phyloP scores from a whole-genome alignment of 1,140 invertebrate genomes.

The Dysdera silvatica region DNA sequence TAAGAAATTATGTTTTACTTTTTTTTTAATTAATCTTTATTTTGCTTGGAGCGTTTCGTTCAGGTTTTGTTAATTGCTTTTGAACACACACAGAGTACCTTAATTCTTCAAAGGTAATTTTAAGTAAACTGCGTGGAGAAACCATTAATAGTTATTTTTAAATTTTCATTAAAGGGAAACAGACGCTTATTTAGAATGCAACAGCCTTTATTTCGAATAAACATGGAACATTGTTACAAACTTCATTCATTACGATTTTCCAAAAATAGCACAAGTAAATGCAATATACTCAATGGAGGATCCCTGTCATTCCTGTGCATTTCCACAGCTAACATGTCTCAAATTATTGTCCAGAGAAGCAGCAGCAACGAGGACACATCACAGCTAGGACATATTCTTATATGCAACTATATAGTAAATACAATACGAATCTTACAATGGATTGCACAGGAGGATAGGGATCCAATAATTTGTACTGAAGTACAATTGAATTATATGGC shows the following conservation, averaged over 20 bases:
- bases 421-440: no score
- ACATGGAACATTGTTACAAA: conserved; percentile 33
- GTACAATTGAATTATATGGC: conserved; percentile 27
- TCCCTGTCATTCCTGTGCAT: neutral
- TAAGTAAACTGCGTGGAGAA: no score
- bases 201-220: conserved; percentile 34
- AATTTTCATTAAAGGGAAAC: neutral
- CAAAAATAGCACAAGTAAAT: conserved; percentile 34
- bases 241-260: conserved; percentile 28
- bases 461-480: conserved; percentile 30
- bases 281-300: conserved; percentile 4
- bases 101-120: no score
- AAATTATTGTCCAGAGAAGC: conserved; percentile 12
- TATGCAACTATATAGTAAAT: no score
- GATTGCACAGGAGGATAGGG: conserved; percentile 21
- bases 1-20: no score
- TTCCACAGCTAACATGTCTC: neutral
- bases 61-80: no score
- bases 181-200: conserved; percentile 19
- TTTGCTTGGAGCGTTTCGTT: no score
- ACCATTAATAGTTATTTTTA: no score
- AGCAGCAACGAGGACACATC: conserved; percentile 19
- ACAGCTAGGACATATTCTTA: conserved; percentile 14
- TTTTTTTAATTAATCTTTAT: no score
- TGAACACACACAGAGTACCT: no score